Percentiles rank a stretch among this genome's conserved stretches.
Evolutionary conservation across 2,113 vertebrate genomes (phyloP).

Genomic region (Lasiurus cinereus): DNA sequence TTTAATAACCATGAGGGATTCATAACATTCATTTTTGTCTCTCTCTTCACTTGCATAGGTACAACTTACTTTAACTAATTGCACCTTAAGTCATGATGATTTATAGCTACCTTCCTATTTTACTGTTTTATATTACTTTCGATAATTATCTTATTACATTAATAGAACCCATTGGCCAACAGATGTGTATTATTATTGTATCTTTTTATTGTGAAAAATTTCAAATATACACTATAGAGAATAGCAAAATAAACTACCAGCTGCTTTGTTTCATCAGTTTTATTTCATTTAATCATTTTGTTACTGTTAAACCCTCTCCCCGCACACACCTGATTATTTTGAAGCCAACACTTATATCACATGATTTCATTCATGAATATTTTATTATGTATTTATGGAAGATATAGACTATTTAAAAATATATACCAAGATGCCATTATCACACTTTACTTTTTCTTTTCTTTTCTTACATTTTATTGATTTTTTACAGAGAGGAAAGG

Average conservation of each 20-base stretch:
- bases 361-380: neutral
- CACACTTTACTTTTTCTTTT: neutral
- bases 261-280: neutral
- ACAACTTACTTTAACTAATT: neutral
- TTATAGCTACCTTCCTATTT: neutral
- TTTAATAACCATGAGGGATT: neutral
- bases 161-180: neutral
- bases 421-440: neutral
- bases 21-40: neutral
- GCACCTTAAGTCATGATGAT: neutral
- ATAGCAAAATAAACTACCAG: neutral
- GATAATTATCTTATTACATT: neutral
- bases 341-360: neutral
- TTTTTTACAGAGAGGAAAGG: no score
- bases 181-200: neutral
- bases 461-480: no score
- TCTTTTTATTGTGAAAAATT: constrained; percentile 1
- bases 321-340: neutral
- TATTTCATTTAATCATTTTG: neutral
- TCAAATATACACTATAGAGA: neutral
- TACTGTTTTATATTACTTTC: neutral
- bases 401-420: neutral
- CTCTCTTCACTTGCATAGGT: neutral
- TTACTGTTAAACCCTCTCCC: neutral
- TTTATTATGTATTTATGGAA: neutral